Base-by-base conservation (phyloP, 2,797 vertebrate genomes). In the Hypotaenidia philippensis region DNA sequence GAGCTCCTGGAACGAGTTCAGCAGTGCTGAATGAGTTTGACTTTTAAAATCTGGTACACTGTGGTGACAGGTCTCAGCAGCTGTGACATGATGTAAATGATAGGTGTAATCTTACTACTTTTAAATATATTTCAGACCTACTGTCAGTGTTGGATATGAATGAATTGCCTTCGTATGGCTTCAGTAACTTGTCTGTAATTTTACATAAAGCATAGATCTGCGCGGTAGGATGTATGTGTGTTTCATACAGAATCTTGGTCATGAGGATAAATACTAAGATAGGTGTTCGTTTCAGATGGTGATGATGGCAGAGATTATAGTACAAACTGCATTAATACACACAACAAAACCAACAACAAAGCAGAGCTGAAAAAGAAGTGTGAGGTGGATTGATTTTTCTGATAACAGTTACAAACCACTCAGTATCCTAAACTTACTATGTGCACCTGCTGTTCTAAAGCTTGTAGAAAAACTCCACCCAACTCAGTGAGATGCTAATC, bases 151-250 rank as follows among this genome's bases (percentile, higher is more conserved):
- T 31, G 22, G 21, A 13, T 57, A 38, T 11, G 11, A 66, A 25
- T 16, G 26, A 49, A 68, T 49, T 64, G 14, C 16, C 6, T 20
- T 65, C 60, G 5, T 56, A 29, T 65, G 66, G 36, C 17, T 60
- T 59, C 27, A 40, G 36, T 52, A 70, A 49, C 21, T 68, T 52
- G 5, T 53, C 31, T 2, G 4, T 71, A 64, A 38, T 45, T 68
- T 10, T 38, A 0, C 56, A 10, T 50, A 65, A 60, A 40, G 1
- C 3, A 6, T n/a, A 23, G 1, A 18, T 6, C 19, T 63, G 2
- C 45, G 22, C 6, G 21, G 11, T 70, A 59, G 18, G 16, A 20
- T 44, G 18, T 31, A 12, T 70, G 8, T 60, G 3, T 68, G 66
- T 71, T 95, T 66, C 8, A 11, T 34, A 44, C 13, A 10, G 4